Conservation (phyloP, 2,888 invertebrate genomes). For the Eristalis intricaria region DNA sequence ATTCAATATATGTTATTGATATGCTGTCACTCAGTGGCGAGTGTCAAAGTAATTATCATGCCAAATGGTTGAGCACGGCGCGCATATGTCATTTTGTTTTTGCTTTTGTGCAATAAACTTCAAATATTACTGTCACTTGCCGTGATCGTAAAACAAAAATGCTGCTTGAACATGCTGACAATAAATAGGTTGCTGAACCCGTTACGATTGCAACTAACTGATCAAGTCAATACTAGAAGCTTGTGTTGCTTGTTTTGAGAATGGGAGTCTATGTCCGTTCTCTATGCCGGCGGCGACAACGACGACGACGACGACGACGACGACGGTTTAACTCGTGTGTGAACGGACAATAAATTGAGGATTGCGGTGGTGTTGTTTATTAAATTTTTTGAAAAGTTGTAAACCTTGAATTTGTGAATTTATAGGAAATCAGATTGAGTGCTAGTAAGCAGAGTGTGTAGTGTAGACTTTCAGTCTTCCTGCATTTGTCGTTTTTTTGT, state of each 20-base stretch:
- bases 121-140: conserved; percentile 32
- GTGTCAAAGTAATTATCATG: neutral
- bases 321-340: neutral
- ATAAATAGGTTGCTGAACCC: conserved; percentile 4
- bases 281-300: neutral
- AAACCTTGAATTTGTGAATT: neutral
- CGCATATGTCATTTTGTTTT: conserved; percentile 2
- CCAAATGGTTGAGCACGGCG: neutral
- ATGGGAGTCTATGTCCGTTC: neutral
- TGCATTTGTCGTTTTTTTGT: neutral
- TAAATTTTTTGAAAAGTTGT: neutral
- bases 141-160: neutral
- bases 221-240: neutral
- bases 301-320: neutral
- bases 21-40: neutral
- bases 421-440: neutral
- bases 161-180: neutral
- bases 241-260: neutral
- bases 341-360: neutral
- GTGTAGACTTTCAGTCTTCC: neutral
- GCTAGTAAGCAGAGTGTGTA: neutral
- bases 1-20: neutral
- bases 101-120: neutral
- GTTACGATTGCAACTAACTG: neutral
- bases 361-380: neutral